A percentile compares a stretch with the other conserved stretches of the same genome.
Evolutionary conservation across 1,140 invertebrate genomes (phyloP).

Genomic region (Danaus melanippus): DNA sequence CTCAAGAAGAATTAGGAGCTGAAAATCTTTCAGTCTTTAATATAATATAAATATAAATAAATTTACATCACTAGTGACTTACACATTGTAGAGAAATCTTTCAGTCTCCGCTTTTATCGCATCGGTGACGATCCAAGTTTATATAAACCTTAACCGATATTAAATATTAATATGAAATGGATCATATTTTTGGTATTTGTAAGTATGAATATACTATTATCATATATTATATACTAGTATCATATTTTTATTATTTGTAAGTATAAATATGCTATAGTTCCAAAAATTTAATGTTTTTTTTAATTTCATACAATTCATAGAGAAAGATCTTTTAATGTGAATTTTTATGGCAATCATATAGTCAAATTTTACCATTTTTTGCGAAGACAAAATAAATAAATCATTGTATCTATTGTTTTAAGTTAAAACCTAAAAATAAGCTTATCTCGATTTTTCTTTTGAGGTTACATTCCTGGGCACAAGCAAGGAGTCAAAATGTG

Average conservation of each 20-base stretch:
- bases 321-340: not conserved
- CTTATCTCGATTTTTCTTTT: constrained; percentile 23
- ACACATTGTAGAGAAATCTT: constrained; percentile 6
- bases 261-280: constrained; percentile 2
- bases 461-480: constrained; percentile 32
- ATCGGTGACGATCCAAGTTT: constrained; percentile 15
- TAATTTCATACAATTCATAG: not conserved
- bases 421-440: not conserved
- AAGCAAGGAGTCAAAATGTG: constrained; percentile 30
- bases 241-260: constrained; percentile 18
- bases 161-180: constrained; percentile 4
- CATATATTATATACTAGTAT: too few relatives aligned
- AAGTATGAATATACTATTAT: constrained; percentile 8
- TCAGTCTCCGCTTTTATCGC: constrained; percentile 25
- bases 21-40: too few relatives aligned
- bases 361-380: too few relatives aligned
- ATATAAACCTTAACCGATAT: not conserved
- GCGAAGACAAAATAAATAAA: too few relatives aligned
- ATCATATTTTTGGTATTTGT: constrained; percentile 17
- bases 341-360: not conserved
- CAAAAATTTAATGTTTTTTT: not conserved
- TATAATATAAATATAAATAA: too few relatives aligned
- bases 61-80: constrained; percentile 9
- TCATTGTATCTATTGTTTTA: too few relatives aligned
- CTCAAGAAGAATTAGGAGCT: too few relatives aligned